Evolutionary conservation across 2,113 vertebrate genomes (phyloP), one percentile per base, ranked within the genome.

Genomic region (Pyxicephalus adspersus): DNA sequence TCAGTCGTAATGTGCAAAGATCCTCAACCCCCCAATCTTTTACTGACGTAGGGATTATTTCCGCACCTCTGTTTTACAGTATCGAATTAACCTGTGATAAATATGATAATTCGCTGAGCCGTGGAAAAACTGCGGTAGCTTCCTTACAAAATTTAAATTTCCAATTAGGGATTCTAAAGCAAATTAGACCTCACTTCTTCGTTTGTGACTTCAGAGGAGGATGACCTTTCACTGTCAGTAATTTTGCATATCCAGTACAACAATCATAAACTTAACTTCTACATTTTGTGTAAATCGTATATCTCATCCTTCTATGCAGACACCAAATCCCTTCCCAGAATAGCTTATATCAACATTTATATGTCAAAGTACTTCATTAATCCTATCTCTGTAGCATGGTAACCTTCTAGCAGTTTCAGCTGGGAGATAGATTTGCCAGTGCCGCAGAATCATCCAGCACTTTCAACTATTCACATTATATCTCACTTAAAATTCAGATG

Each of bases 281-380:
- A 71, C 45, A 71, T 64, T 51, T 34, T 71, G 54, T 50, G 26
- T 79, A 71, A 71, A 72, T 80, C 45, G 50, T 61, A 29, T 18
- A 50, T 80, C 58, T 80, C 19, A 54, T 50, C 20, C 29, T 31
- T 71, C 19, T 71, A 34, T 31, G 28, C 55, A 72, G 38, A 29
- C 55, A 55, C 45, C 61, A 77, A 80, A 63, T 70, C 77, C 18
- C 63, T 22, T 80, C 61, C 66, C 77, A 70, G 19, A 80, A 80
- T 71, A 70, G 67, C 77, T 71, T 60, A 28, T 61, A 61, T 61
- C 26, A 60, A 80, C 34, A 51, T 80, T 51, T 80, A 63, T 72
- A 51, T 80, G 66, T 63, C 66, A 80, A 71, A 71, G 66, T 45
- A 51, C 78, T 72, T 80, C 34, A 64, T 64, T 80, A 72, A 52